Base-by-base conservation (phyloP, 37 sponge, comb jelly and placozoan species). In the Cladorhizidae sp. region DNA sequence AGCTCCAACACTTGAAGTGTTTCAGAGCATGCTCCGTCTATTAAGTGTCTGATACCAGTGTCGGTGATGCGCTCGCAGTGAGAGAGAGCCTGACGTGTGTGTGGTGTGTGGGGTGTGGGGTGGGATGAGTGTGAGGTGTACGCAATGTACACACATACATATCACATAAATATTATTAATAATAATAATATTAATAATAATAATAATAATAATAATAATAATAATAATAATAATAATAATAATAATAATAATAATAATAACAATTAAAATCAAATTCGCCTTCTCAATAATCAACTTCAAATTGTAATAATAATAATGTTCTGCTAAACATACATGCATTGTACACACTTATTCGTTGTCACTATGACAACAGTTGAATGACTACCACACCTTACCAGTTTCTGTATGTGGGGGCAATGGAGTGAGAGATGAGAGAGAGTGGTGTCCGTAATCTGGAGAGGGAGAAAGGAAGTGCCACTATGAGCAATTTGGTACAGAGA, bases 41-140 rank as follows among this genome's bases (percentile, higher is more conserved):
- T 49, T 40, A 97, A 64, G 28, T 81, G 75, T 21, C 89, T 52
- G 12, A 98, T 84, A 0, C 98, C 98, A 20, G 67, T 82, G 75
- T 98, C 98, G 25, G 94, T 93, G 20, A 98, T 88, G 74, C 89
- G 73, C 77, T 98, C 98, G 82, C 98, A 98, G 67, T 95, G 92
- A 63, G 96, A 95, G 21, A 98, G 82, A 3, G 80, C 82, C 95
- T 95, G 80, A n/a, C 9, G 49, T 45, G 49, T 12, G 49, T 45
- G 49, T 45, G 49, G 49, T 45, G 49, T 45, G 49, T 45, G 62
- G n/a, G n/a, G n/a, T 61, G 29, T 61, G 29, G 5, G 49, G 49
- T 45, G 49, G 5, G 49, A 12, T 7, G n/a, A n/a, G n/a, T 61
- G 29, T 61, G 29, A 5, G 49, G 15, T 61, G 29, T 28, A 61